Evolutionary conservation across 2,888 invertebrate species (phyloP).

Genomic region (Rhagophthalmus giganteus): DNA sequence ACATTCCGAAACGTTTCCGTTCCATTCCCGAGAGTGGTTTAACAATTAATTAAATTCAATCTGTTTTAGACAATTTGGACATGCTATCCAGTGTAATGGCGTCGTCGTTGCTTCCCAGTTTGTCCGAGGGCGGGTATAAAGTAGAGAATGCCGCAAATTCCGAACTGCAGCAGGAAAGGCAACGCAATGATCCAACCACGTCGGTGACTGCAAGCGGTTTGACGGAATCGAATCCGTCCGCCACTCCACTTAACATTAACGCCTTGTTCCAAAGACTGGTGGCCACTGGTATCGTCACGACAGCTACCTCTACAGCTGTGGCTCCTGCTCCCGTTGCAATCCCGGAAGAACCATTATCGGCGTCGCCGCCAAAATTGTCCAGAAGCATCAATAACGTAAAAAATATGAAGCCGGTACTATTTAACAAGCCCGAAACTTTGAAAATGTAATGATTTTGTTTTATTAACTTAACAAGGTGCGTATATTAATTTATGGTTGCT

Average conservation of each 20-base stretch:
- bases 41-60: neutral
- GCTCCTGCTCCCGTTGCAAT: constrained; percentile 33
- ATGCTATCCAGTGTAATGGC: constrained; percentile 69
- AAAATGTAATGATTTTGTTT: constrained; percentile 64
- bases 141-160: constrained; percentile 49
- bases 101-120: constrained; percentile 62
- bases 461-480: too few relatives aligned
- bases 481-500: too few relatives aligned
- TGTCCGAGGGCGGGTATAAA: constrained; percentile 60
- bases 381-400: constrained; percentile 35
- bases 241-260: constrained; percentile 66
- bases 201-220: constrained; percentile 45
- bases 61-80: constrained; percentile 61
- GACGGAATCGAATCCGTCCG: constrained; percentile 40
- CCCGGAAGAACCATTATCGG: constrained; percentile 35
- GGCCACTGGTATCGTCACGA: constrained; percentile 77
- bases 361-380: constrained; percentile 5
- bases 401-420: constrained; percentile 65
- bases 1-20: too few relatives aligned
- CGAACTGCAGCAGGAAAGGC: constrained; percentile 7
- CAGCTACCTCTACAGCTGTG: constrained; percentile 44
- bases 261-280: constrained; percentile 85
- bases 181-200: constrained; percentile 26
- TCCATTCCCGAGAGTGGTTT: neutral
- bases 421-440: constrained; percentile 71